phyloP scores from a whole-genome alignment of 2,113 vertebrate genomes.

The Brachyhypopomus occidentalis region DNA sequence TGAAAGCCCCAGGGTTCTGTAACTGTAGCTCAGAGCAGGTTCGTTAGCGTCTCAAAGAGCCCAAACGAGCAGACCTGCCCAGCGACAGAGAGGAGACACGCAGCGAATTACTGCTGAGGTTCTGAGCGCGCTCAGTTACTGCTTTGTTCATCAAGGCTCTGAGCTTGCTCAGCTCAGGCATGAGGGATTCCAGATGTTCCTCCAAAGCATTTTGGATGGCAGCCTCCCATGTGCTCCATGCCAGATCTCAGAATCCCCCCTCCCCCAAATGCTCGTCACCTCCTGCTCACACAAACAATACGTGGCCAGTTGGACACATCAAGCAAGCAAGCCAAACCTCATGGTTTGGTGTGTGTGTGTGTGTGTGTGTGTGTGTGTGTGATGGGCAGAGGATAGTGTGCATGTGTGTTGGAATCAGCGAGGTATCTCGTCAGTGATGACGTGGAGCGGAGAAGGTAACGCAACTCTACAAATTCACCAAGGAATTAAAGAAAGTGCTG shows the following conservation, averaged over 20 bases:
- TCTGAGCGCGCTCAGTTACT: slow-evolving; percentile 3
- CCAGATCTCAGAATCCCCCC: slow-evolving; percentile 14
- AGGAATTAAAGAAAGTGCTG: too few species aligned
- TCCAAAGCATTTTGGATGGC: slow-evolving; percentile 66
- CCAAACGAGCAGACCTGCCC: too few species aligned
- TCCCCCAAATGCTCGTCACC: slow-evolving; percentile 53
- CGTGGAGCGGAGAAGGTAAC: too few species aligned
- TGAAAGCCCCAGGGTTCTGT: neutral
- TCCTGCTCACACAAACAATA: slow-evolving; percentile 67
- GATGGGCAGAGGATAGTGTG: too few species aligned
- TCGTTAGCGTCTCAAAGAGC: neutral
- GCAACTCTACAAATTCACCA: too few species aligned
- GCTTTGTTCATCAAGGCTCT: too few species aligned
- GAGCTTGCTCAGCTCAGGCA: slow-evolving; percentile 60
- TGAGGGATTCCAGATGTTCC: slow-evolving; percentile 71
- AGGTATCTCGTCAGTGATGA: too few species aligned
- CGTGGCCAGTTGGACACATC: slow-evolving; percentile 64
- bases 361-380: neutral
- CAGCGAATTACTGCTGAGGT: slow-evolving; percentile 13
- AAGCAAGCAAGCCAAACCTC: neutral
- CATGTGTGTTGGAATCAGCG: too few species aligned
- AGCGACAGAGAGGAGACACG: slow-evolving; percentile 28
- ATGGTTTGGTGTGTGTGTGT: neutral
- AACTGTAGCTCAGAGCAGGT: neutral
- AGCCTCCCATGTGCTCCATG: slow-evolving; percentile 52